Conservation (phyloP, 2,113 vertebrate genomes). For the Empidonax traillii region DNA sequence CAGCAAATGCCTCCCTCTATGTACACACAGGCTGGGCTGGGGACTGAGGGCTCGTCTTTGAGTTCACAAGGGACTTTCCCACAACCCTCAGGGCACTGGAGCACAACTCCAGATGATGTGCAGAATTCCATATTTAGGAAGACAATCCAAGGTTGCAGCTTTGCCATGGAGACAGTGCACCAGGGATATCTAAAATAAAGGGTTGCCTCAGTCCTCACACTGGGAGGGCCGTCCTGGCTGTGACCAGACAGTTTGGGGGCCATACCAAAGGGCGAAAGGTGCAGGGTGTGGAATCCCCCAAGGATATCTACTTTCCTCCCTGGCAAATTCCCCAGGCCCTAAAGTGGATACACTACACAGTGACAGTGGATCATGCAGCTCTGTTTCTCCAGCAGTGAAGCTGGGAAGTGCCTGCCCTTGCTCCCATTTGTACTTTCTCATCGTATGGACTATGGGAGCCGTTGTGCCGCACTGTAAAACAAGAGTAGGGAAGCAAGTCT, state of each 20-base stretch:
- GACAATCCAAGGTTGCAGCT: neutral
- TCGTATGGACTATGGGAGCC: neutral
- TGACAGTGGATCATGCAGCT: accelerated
- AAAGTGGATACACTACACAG: accelerated
- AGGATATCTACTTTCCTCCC: neutral
- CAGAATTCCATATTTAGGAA: neutral
- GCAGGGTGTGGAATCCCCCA: accelerated
- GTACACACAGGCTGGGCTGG: neutral
- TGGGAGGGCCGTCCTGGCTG: accelerated
- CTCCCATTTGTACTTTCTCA: neutral
- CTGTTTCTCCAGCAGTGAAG: neutral
- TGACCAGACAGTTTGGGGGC: neutral
- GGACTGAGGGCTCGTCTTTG: neutral
- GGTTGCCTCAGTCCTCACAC: neutral
- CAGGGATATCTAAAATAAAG: neutral
- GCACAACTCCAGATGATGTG: accelerated
- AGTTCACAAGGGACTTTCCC: neutral
- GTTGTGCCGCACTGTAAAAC: neutral
- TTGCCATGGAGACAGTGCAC: accelerated
- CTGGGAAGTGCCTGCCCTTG: neutral
- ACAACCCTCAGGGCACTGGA: neutral
- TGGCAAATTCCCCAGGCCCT: neutral
- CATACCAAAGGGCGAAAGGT: neutral
- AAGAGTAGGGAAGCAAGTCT: neutral
- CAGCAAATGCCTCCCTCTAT: neutral